These are phyloP conservation scores for Murina feae DNA, from an alignment of 2,113 vertebrate genomes.

Conservation along the genomic window DNA sequence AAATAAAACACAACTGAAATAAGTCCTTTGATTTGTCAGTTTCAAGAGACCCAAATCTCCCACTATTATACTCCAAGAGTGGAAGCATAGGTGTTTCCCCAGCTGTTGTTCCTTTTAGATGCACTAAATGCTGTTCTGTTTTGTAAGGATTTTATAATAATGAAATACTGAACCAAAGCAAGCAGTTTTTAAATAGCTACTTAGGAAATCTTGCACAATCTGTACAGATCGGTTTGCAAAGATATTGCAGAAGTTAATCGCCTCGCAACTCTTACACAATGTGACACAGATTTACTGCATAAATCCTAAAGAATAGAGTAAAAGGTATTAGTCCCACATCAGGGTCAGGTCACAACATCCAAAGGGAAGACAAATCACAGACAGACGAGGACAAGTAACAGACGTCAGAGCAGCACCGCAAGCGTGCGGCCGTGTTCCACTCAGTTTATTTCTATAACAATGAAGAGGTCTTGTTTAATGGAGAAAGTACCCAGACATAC, in stretches of 20 bases:
- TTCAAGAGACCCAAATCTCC: conserved; percentile 43
- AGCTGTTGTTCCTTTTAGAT: background rate
- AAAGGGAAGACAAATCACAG: conserved; percentile 64
- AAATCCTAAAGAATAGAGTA: background rate
- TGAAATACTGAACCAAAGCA: conserved; percentile 47
- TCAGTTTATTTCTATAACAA: conserved; percentile 18
- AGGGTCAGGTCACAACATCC: conserved; percentile 48
- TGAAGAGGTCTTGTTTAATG: conserved; percentile 35
- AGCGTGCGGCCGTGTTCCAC: background rate
- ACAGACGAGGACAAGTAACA: conserved; percentile 74
- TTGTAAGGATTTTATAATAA: conserved; percentile 58
- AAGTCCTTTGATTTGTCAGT: conserved; percentile 41
- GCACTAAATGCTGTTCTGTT: conserved; percentile 32
- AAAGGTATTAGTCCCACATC: background rate
- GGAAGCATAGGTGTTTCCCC: background rate
- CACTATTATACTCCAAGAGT: background rate
- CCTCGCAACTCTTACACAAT: background rate
- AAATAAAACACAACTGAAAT: conserved; percentile 61
- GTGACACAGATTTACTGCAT: conserved; percentile 3
- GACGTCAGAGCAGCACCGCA: conserved; percentile 74
- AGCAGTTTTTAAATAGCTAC: conserved; percentile 54
- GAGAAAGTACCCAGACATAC: conserved; percentile 86
- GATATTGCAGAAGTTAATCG: conserved; percentile 4
- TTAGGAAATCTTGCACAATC: conserved; percentile 35
- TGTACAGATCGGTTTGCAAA: conserved; percentile 35